These are phyloP conservation scores for Chaetophractus vellerosus DNA, from an alignment of 2,797 vertebrate genomes.

Conservation along the genomic window DNA sequence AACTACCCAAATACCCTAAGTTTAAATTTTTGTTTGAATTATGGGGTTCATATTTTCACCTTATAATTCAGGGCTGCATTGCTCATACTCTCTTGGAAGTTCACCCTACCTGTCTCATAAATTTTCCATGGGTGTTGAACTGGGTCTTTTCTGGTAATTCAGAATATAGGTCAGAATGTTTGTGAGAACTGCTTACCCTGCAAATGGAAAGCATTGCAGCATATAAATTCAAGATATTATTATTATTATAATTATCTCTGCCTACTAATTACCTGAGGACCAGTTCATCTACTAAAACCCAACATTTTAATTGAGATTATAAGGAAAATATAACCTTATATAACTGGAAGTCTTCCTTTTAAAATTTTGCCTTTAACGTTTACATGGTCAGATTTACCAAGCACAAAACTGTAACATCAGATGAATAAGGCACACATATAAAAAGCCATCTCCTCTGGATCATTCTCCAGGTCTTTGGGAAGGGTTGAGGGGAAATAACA, in stretches of 20 bases:
- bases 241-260: background rate
- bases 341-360: background rate
- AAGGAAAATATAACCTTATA: conserved; percentile 27
- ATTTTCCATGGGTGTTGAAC: background rate
- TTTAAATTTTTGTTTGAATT: conserved; percentile 46
- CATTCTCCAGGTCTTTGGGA: conserved; percentile 1
- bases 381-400: background rate
- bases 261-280: conserved; percentile 61
- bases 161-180: conserved; percentile 71
- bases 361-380: background rate
- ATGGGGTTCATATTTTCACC: background rate
- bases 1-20: background rate
- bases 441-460: background rate
- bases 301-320: conserved; percentile 13
- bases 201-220: background rate
- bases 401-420: background rate
- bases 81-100: background rate
- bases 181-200: conserved; percentile 31
- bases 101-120: background rate
- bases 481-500: conserved; percentile 10
- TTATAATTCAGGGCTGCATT: background rate
- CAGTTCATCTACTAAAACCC: background rate
- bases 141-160: background rate
- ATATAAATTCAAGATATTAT: conserved; percentile 50
- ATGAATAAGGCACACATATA: background rate